phyloP scores from a whole-genome alignment of 2,113 vertebrate genomes.

The Spizaetus ornatus region DNA sequence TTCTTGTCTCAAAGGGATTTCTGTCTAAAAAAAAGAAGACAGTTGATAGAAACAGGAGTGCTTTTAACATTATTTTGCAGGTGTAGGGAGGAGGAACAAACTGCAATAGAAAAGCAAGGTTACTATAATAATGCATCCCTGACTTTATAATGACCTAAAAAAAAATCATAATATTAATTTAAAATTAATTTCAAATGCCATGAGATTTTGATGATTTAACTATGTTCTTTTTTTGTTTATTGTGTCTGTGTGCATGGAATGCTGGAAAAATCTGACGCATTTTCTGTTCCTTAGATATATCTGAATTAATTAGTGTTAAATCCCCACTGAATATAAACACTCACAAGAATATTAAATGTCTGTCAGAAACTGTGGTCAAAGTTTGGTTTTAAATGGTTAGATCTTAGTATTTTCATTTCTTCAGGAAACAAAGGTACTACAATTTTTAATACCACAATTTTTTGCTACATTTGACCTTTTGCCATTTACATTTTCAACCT shows the following conservation, averaged over 20 bases:
- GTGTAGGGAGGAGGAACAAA: not conserved
- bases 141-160: not conserved
- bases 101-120: accelerated
- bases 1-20: not conserved
- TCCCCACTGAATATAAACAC: not conserved
- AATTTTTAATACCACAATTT: not conserved
- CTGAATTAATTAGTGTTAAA: not conserved
- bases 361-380: not conserved
- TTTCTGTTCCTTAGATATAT: not conserved
- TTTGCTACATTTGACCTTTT: not conserved
- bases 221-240: not conserved
- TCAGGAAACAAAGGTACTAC: not conserved
- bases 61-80: not conserved
- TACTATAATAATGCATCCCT: accelerated
- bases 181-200: not conserved
- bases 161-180: not conserved
- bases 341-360: not conserved
- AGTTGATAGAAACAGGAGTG: not conserved
- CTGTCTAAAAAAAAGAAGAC: not conserved
- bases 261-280: not conserved
- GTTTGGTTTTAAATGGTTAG: not conserved
- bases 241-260: not conserved
- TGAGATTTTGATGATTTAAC: not conserved
- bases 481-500: not conserved
- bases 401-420: not conserved